Base-by-base conservation (phyloP, 2,797 vertebrate genomes). In the Petrocephalus sullivani region DNA sequence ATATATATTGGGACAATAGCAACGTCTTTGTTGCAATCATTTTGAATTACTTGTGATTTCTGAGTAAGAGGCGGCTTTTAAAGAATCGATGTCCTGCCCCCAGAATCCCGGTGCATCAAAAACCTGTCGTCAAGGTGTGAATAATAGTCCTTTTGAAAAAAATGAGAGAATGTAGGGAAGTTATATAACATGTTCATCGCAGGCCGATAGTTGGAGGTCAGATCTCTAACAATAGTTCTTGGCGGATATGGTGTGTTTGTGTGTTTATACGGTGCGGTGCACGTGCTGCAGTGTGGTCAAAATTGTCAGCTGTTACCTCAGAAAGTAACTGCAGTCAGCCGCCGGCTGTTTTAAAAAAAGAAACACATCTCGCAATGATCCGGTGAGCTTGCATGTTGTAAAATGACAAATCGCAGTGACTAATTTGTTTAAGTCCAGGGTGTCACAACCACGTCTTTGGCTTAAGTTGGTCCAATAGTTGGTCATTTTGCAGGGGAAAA, bases 131-230 rank as follows among this genome's bases (percentile, higher is more conserved):
- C 33, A 75, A 78, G 28, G 71, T 75, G 71, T 56, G 67, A 37
- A 82, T 53, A 41, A 58, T 56, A 56, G 41, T 57, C n/a, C 54
- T 33, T 81, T 87, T 75, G 64, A 54, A 81, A 58, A 81, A 49
- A 28, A 46, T 46, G 19, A 58, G 71, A 58, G 87, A 87, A 82
- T 81, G 87, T 56, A 60, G 87, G 19, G 67, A 28, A 41, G 71
- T 87, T 87, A 87, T 56, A 51, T 87, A 87, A 87, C 16, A 12
- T 33, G 87, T 75, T 58, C 41, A 82, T 21, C 60, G 87, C 51
- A 14, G 71, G 75, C 71, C 28, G 37, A 54, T 75, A 87, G 71
- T 56, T 81, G 37, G 87, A 87, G 87, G 87, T 81, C 87, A 87
- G 54, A 46, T 33, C 71, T 87, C 19, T 81, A 54, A 57, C 53